Evolutionary conservation across 2,888 invertebrate genomes (phyloP).

Genomic region (Chrysopilus asiliformis): DNA sequence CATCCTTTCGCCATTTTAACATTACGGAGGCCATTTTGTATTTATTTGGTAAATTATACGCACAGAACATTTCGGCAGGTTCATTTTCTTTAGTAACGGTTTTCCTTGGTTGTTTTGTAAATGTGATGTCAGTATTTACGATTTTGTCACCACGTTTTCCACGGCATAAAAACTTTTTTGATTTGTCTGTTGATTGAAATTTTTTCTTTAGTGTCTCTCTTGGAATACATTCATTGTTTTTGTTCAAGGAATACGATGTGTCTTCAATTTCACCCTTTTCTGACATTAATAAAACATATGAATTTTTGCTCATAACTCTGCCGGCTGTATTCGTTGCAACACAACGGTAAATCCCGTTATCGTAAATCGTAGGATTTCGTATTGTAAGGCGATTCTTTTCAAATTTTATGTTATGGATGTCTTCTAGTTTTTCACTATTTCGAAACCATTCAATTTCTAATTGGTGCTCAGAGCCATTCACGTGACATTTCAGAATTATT

Average conservation of each 20-base stretch:
- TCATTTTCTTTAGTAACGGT: slow-evolving; percentile 52
- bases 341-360: slow-evolving; percentile 65
- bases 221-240: slow-evolving; percentile 24
- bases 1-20: slow-evolving; percentile 54
- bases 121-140: slow-evolving; percentile 12
- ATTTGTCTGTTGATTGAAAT: slow-evolving; percentile 23
- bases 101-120: slow-evolving; percentile 40
- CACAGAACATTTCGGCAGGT: slow-evolving; percentile 48
- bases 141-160: slow-evolving; percentile 28
- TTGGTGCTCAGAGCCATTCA: slow-evolving; percentile 26
- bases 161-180: slow-evolving; percentile 28
- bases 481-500: slow-evolving; percentile 30
- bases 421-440: slow-evolving; percentile 47
- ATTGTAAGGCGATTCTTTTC: slow-evolving; percentile 34
- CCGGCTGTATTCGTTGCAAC: slow-evolving; percentile 55
- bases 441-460: slow-evolving; percentile 33
- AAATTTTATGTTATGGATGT: slow-evolving; percentile 43
- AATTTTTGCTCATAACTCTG: slow-evolving; percentile 29
- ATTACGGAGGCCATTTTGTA: slow-evolving; percentile 20
- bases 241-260: slow-evolving; percentile 3
- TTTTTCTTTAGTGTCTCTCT: slow-evolving; percentile 22
- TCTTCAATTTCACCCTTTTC: slow-evolving; percentile 10
- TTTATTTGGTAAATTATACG: slow-evolving; percentile 35
- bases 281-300: slow-evolving; percentile 22
- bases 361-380: slow-evolving; percentile 28